phyloP scores from a whole-genome alignment of 1,140 invertebrate species.

The Uloborus diversus region DNA sequence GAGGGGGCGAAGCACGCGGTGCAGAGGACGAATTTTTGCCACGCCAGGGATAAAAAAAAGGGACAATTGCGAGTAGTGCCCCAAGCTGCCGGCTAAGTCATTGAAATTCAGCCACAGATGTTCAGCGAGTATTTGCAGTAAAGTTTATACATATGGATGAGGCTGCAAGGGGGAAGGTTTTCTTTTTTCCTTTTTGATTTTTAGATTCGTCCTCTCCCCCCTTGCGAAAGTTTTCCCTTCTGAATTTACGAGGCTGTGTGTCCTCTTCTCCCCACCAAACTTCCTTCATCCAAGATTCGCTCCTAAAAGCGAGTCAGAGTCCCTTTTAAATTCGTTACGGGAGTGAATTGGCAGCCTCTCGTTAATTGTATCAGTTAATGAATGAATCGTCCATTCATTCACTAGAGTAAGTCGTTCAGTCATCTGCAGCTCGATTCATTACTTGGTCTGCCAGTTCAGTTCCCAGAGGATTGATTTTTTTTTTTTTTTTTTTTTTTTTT shows the following conservation, averaged over 20 bases:
- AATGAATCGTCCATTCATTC: slow-evolving; percentile 9
- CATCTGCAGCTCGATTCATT: too few relatives aligned
- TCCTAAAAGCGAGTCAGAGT: background rate
- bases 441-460: too few relatives aligned
- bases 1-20: background rate
- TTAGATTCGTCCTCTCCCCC: background rate
- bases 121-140: slow-evolving; percentile 53
- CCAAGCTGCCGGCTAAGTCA: slow-evolving; percentile 33
- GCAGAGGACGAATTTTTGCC: background rate
- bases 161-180: slow-evolving; percentile 8
- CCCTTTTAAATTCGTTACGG: slow-evolving; percentile 23
- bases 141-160: slow-evolving; percentile 57
- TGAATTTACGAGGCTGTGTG: slow-evolving; percentile 2
- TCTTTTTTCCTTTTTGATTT: slow-evolving; percentile 11
- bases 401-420: background rate
- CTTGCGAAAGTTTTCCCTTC: background rate
- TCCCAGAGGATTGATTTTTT: too few relatives aligned
- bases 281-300: background rate
- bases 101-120: slow-evolving; percentile 56
- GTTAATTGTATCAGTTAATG: slow-evolving; percentile 40
- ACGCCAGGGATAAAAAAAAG: background rate
- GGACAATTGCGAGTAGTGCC: slow-evolving; percentile 41
- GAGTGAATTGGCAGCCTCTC: background rate
- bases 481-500: too few relatives aligned
- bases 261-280: background rate